phyloP scores from a whole-genome alignment of 2,797 vertebrate genomes.

The Centroberyx gerrardi region DNA sequence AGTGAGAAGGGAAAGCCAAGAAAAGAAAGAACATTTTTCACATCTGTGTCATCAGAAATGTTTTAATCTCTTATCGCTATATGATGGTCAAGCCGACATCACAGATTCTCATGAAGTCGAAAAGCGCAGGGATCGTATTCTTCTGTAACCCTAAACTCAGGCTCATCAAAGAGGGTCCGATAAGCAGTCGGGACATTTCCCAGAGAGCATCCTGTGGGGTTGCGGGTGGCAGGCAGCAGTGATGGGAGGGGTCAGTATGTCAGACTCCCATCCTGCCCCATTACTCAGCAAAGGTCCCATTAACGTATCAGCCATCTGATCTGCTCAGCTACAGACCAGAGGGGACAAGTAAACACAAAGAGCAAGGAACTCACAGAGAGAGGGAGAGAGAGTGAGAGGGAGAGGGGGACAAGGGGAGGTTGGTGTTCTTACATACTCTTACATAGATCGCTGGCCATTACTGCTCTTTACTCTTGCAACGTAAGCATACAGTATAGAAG shows the following conservation, averaged over 20 bases:
- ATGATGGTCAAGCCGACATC: slow-evolving; percentile 44
- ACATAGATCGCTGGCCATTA: slow-evolving; percentile 39
- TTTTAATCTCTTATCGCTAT: slow-evolving; percentile 23
- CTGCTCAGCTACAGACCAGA: slow-evolving; percentile 61
- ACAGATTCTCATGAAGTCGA: slow-evolving; percentile 37
- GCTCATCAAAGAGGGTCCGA: slow-evolving; percentile 82
- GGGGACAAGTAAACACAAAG: slow-evolving; percentile 65
- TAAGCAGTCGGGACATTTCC: slow-evolving; percentile 83
- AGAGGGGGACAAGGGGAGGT: slow-evolving; percentile 27
- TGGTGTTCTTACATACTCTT: slow-evolving; percentile 40
- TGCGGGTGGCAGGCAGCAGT: slow-evolving; percentile 68
- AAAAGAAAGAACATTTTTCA: slow-evolving; percentile 1
- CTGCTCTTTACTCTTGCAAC: slow-evolving; percentile 18
- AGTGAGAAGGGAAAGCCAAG: slow-evolving; percentile 11
- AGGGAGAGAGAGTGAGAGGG: slow-evolving; percentile 13
- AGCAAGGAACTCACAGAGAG: slow-evolving; percentile 20
- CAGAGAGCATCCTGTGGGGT: slow-evolving; percentile 78
- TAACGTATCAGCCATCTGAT: slow-evolving; percentile 82
- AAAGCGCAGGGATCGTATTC: slow-evolving; percentile 68
- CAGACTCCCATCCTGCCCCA: slow-evolving; percentile 77
- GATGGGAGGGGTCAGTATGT: slow-evolving; percentile 79
- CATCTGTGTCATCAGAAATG: not conserved
- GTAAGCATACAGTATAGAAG: slow-evolving; percentile 7
- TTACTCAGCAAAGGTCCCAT: slow-evolving; percentile 81
- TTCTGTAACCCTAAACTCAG: slow-evolving; percentile 76